Evolutionary conservation across 2,888 invertebrate species (phyloP).

Genomic region (Anthoptus insignis): DNA sequence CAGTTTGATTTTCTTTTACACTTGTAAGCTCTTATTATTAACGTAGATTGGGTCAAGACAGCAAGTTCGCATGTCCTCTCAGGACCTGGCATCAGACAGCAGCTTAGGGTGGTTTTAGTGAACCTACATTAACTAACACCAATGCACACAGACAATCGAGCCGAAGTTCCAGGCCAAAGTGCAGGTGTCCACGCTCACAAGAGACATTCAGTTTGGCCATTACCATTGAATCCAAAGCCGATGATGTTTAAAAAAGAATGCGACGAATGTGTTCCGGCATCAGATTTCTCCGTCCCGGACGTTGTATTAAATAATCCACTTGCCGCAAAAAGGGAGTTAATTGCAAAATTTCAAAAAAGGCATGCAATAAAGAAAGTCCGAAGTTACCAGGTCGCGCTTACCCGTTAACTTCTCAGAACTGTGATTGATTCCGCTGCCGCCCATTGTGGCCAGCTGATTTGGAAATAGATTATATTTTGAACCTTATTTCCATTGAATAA

Average conservation of each 20-base stretch:
- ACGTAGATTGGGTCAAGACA: too few species aligned
- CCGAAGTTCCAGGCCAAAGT: too few species aligned
- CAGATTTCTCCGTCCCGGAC: slow-evolving; percentile 13
- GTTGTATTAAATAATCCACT: slow-evolving; percentile 33
- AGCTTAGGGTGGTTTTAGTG: too few species aligned
- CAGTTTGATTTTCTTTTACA: background rate
- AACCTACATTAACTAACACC: too few species aligned
- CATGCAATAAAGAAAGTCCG: slow-evolving; percentile 66
- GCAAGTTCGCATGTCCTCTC: too few species aligned
- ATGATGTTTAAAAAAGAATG: too few species aligned
- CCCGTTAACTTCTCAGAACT: slow-evolving; percentile 68
- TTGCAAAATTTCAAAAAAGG: slow-evolving; percentile 75
- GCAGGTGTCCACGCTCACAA: too few species aligned
- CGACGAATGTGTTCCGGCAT: slow-evolving; percentile 20
- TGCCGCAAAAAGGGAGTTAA: slow-evolving; percentile 67
- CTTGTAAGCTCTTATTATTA: background rate
- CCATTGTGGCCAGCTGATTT: slow-evolving; percentile 38
- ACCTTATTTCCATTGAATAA: background rate
- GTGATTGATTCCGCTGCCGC: slow-evolving; percentile 65
- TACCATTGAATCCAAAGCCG: too few species aligned
- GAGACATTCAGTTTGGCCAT: too few species aligned
- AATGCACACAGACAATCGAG: too few species aligned
- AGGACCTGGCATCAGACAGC: too few species aligned
- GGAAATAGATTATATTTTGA: slow-evolving; percentile 1
- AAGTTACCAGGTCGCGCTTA: slow-evolving; percentile 46